These are phyloP conservation scores for Tetragnatha montana DNA, from an alignment of 2,888 invertebrate species.

Conservation along the genomic window DNA sequence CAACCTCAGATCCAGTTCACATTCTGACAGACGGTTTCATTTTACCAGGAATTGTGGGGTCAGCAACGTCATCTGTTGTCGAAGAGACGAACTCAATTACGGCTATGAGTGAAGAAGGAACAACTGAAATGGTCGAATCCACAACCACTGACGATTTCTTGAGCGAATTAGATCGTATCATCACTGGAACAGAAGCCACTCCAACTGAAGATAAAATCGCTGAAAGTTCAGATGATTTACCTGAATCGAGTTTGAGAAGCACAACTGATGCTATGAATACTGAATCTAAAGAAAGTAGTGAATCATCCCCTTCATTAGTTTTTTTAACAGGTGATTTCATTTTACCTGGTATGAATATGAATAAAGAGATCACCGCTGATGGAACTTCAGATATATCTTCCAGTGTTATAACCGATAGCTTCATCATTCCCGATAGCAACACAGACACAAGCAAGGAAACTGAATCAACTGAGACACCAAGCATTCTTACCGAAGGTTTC, in stretches of 20 bases:
- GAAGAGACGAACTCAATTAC: neutral
- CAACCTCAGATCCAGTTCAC: slow-evolving; percentile 36
- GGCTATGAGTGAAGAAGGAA: neutral
- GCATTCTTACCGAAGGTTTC: slow-evolving; percentile 69
- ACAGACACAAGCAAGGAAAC: neutral
- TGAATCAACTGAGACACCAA: slow-evolving; percentile 32
- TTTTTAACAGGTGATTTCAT: slow-evolving; percentile 64
- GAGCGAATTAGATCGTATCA: slow-evolving; percentile 22
- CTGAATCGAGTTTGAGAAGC: neutral
- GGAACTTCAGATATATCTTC: neutral
- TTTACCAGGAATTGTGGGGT: slow-evolving; percentile 51
- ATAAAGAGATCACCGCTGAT: neutral
- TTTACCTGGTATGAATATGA: slow-evolving; percentile 16
- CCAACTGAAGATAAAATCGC: neutral
- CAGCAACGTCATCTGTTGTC: neutral
- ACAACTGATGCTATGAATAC: neutral
- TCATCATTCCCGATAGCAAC: slow-evolving; percentile 44
- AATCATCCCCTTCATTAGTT: slow-evolving; percentile 21
- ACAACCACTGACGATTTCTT: neutral
- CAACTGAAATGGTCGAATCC: neutral
- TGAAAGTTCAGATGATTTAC: neutral
- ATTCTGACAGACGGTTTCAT: slow-evolving; percentile 72
- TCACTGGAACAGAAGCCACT: slow-evolving; percentile 11
- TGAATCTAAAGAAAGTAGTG: neutral
- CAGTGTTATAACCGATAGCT: slow-evolving; percentile 53